phyloP scores from a whole-genome alignment of 2,113 vertebrate species.

The Oxyruncus cristatus region DNA sequence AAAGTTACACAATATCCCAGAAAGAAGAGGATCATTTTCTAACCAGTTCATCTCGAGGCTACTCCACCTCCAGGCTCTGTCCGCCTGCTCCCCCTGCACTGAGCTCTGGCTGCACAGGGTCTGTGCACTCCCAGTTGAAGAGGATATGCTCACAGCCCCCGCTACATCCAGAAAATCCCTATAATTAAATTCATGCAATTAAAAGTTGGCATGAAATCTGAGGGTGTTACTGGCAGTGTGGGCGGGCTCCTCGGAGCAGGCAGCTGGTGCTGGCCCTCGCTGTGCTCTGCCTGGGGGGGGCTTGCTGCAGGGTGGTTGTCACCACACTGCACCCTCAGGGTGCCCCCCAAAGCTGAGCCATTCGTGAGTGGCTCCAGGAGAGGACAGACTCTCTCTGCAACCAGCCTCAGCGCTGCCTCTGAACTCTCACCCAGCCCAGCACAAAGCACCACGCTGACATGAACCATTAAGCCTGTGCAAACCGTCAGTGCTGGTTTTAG shows the following conservation, averaged over 20 bases:
- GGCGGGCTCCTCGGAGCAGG: neutral
- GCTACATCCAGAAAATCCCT: neutral
- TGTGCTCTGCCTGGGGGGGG: rapidly evolving
- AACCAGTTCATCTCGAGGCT: neutral
- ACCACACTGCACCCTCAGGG: neutral
- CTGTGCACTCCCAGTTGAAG: neutral
- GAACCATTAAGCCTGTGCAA: neutral
- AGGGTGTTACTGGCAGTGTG: neutral
- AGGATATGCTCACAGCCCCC: neutral
- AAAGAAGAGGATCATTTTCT: rapidly evolving
- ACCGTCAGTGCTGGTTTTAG: neutral
- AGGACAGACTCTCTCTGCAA: neutral
- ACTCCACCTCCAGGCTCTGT: neutral
- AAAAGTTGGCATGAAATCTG: neutral
- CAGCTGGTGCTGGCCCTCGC: neutral
- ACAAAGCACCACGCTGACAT: rapidly evolving
- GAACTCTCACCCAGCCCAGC: neutral
- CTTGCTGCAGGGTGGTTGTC: rapidly evolving
- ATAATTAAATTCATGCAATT: neutral
- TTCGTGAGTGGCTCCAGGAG: neutral
- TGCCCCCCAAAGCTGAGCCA: rapidly evolving
- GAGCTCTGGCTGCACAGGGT: neutral
- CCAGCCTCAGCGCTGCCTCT: rapidly evolving
- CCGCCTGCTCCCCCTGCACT: rapidly evolving
- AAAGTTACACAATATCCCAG: neutral